Evolutionary conservation across 2,888 invertebrate species (phyloP).

Genomic region (Coenonympha arcania): DNA sequence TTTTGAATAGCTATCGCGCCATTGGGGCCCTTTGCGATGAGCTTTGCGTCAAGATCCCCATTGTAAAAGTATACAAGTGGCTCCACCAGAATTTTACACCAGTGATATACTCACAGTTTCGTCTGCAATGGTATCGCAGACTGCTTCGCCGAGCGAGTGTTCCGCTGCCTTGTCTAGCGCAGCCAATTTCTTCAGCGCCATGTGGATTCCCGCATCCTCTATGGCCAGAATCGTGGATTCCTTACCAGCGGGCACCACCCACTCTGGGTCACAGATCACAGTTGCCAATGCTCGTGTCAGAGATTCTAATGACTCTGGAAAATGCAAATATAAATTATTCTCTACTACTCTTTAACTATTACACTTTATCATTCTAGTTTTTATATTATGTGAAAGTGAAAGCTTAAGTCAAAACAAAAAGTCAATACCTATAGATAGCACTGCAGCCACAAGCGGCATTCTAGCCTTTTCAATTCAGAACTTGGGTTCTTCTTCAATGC

Average conservation of each 20-base stretch:
- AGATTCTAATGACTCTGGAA: constrained; percentile 54
- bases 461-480: constrained; percentile 81
- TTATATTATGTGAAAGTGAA: too few species aligned
- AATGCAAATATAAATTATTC: not conserved
- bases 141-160: constrained; percentile 73
- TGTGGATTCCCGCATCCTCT: constrained; percentile 84
- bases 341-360: too few species aligned
- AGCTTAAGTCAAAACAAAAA: not conserved
- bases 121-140: constrained; percentile 68
- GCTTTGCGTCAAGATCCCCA: too few species aligned
- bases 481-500: constrained; percentile 73
- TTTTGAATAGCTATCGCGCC: too few species aligned
- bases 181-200: constrained; percentile 83
- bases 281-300: constrained; percentile 48
- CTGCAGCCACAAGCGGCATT: constrained; percentile 79
- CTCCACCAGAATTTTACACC: not conserved
- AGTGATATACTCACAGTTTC: constrained; percentile 65
- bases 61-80: too few species aligned
- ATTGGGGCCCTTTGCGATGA: too few species aligned
- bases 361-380: too few species aligned
- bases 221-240: constrained; percentile 65
- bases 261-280: constrained; percentile 62
- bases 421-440: constrained; percentile 76
- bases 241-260: constrained; percentile 69
- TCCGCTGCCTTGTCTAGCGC: constrained; percentile 74